A percentile compares a stretch with the other conserved stretches of the same genome.
These are phyloP conservation scores for Neolamprologus variostigma DNA, from an alignment of 2,113 vertebrate genomes.

Conservation along the genomic window DNA sequence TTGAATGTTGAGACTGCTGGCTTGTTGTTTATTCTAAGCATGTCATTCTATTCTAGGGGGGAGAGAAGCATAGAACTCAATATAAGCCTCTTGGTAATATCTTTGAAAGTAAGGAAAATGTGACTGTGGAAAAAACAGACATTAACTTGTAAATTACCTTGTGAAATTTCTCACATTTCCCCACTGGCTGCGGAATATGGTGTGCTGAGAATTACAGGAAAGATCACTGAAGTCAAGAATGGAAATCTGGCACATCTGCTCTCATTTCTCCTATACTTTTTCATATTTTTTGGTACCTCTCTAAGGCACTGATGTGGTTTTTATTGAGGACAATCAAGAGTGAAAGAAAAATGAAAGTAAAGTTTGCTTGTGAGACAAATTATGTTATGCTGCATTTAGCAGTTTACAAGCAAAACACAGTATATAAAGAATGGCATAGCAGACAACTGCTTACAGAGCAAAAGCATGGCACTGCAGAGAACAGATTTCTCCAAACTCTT, in stretches of 20 bases:
- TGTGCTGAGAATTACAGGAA: conserved; percentile 11
- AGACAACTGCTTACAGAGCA: neutral
- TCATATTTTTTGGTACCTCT: neutral
- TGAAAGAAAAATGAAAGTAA: neutral
- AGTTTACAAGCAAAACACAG: neutral
- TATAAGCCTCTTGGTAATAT: conserved; percentile 15
- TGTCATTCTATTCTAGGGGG: neutral
- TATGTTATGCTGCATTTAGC: neutral
- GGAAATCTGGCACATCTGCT: neutral
- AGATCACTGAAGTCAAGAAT: conserved; percentile 4
- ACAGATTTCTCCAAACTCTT: neutral
- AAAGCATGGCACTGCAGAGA: neutral
- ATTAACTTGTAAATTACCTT: conserved; percentile 36
- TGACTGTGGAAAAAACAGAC: conserved; percentile 7
- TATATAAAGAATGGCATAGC: neutral
- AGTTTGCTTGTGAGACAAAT: neutral
- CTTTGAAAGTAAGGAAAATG: neutral
- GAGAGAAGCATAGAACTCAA: neutral
- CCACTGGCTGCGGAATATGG: conserved; percentile 14
- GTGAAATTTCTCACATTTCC: conserved; percentile 32
- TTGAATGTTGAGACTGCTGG: neutral
- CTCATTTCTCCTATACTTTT: neutral
- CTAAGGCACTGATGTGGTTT: neutral
- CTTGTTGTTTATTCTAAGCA: neutral
- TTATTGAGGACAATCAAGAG: neutral